Evolutionary conservation across 2,888 invertebrate genomes (phyloP), one percentile per base, ranked within the genome.

Genomic region (Sphinx pinastri): DNA sequence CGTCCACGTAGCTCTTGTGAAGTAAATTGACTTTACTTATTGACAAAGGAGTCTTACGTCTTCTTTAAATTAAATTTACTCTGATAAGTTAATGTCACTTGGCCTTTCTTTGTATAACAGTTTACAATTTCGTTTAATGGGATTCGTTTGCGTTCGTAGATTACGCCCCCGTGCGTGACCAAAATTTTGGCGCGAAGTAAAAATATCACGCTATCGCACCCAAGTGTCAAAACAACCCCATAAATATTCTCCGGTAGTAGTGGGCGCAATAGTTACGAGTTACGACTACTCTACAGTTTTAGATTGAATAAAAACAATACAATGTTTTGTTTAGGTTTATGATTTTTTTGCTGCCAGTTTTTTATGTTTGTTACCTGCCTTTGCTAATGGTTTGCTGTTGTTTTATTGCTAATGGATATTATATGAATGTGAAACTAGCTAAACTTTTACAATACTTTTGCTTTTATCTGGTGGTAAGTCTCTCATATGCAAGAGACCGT

Each of bases 161-260:
- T 73, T 78, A 76, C 75, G 75, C 75, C 72, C 72, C 47, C 72
- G 81, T 74, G 79, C 86, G 86, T 86, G 86, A 84, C 83, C 79
- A 78, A 84, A 84, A 83, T 85, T 79, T 79, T 74, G 82, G 81
- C 76, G 80, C 71, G 72, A 77, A 77, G 75, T 77, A 82, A 84
- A 84, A 85, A 86, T 83, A 85, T 80, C 78, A 76, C 80, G 78
- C 74, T 80, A 80, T 80, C 77, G 77, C 75, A 71, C 71, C 76
- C 78, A 47, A 69, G 25, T 52, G 76, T 86, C 88, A 88, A 86
- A 88, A 88, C 86, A 88, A 80, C 80, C 75, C 83, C 83, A 88
- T 88, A 88, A 88, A 89, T 88, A 88, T 87, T 77, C 81, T 76
- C 81, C 81, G 77, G 74, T 74, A 76, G 79, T 67, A 31, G 75